Conservation (phyloP, 2,888 invertebrate genomes). For the Xestia xanthographa region DNA sequence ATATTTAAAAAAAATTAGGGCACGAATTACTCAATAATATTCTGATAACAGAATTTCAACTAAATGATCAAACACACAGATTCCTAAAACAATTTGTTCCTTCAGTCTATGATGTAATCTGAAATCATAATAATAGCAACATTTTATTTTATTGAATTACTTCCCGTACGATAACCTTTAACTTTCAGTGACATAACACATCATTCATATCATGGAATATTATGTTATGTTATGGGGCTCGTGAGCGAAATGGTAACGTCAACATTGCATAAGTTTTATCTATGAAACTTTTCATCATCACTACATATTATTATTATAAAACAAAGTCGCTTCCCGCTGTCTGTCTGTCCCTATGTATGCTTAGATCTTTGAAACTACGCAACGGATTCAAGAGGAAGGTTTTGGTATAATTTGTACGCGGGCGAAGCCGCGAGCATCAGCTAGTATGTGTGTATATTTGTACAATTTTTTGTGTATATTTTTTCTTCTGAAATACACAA, state of each 20-base stretch:
- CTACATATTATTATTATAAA: no score
- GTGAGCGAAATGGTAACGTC: conserved; percentile 42
- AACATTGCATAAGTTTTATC: conserved; percentile 34
- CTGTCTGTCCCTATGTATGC: no score
- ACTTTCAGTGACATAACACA: conserved; percentile 45
- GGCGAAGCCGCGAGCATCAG: no score
- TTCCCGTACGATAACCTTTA: conserved; percentile 59
- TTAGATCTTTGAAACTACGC: no score
- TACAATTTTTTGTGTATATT: no score
- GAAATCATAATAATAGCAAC: conserved; percentile 11
- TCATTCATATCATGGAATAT: conserved; percentile 20
- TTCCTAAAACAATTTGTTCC: neutral
- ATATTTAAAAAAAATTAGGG: no score
- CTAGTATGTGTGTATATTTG: no score
- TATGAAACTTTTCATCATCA: neutral
- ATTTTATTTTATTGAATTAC: conserved; percentile 56
- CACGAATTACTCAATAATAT: neutral
- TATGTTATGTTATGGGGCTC: conserved; percentile 31
- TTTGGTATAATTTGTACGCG: no score
- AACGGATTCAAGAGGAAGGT: no score
- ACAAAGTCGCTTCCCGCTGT: no score
- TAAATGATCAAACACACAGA: neutral
- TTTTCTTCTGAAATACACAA: neutral
- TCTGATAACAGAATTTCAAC: neutral
- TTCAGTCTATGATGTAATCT: conserved; percentile 16